A percentile compares a stretch with the other conserved stretches of the same genome.
Conservation (phyloP, 1,140 invertebrate species). For the Drosophila carrolli region DNA sequence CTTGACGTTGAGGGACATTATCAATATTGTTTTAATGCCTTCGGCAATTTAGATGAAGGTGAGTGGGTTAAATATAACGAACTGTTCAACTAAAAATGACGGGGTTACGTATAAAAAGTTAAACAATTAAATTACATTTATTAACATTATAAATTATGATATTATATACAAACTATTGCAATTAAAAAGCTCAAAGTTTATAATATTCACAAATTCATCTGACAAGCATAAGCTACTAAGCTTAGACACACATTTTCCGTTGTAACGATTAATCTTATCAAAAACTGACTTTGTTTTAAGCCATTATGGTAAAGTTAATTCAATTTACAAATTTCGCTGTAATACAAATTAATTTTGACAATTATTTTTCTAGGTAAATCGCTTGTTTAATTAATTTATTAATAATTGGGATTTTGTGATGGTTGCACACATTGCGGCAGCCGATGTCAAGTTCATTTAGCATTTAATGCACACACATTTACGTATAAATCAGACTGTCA, state of each 20-base stretch:
- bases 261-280: conserved; percentile 4
- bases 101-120: background rate
- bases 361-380: conserved; percentile 17
- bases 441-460: conserved; percentile 33
- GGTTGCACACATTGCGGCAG: conserved; percentile 15
- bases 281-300: conserved; percentile 1
- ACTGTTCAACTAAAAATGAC: background rate
- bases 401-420: conserved; percentile 30
- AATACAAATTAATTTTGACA: conserved; percentile 23
- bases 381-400: conserved; percentile 21
- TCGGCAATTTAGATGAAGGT: conserved; percentile 2
- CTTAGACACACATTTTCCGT: background rate
- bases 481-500: conserved; percentile 29
- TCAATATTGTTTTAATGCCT: conserved; percentile 17
- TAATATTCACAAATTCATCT: background rate
- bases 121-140: background rate
- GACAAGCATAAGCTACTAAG: background rate
- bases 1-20: background rate
- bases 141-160: background rate
- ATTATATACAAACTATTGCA: background rate
- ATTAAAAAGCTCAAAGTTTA: background rate
- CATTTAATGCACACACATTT: conserved; percentile 14
- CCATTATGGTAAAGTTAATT: conserved; percentile 7
- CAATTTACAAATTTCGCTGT: conserved; percentile 9
- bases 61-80: conserved; percentile 1